phyloP scores from a whole-genome alignment of 2,888 invertebrate genomes.

The Arge pagana region DNA sequence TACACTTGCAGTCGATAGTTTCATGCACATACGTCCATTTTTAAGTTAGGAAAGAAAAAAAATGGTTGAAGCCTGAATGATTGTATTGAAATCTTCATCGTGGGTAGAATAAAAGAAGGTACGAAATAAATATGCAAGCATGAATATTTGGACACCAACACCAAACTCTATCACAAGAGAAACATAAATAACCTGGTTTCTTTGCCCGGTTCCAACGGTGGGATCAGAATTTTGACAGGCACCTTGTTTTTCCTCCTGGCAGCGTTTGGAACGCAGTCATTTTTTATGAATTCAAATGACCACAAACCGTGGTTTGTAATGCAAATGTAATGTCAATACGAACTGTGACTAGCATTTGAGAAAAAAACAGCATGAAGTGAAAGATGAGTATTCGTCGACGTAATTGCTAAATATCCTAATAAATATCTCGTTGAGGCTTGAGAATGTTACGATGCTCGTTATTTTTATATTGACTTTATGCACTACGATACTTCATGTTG shows the following conservation, averaged over 20 bases:
- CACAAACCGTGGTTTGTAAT: neutral
- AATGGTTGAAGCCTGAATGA: constrained; percentile 18
- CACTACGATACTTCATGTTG: too few species aligned
- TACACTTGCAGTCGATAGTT: too few species aligned
- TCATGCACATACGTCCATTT: too few species aligned
- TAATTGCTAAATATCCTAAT: too few species aligned
- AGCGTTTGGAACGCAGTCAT: constrained; percentile 42
- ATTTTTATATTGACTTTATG: too few species aligned
- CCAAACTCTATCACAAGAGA: constrained; percentile 35
- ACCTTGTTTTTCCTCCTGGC: constrained; percentile 57
- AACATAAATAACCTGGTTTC: constrained; percentile 51
- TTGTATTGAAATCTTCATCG: neutral
- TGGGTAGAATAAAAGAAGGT: neutral
- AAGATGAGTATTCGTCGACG: too few species aligned
- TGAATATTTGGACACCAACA: constrained; percentile 38
- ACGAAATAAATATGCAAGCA: constrained; percentile 24
- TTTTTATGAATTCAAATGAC: constrained; percentile 10
- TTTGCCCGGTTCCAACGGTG: constrained; percentile 50
- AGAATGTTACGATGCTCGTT: too few species aligned
- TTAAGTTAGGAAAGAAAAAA: constrained; percentile 20
- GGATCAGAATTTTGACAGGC: constrained; percentile 56
- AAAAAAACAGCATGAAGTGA: too few species aligned
- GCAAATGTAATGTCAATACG: too few species aligned
- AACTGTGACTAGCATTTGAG: too few species aligned
- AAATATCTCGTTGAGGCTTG: too few species aligned